phyloP scores from a whole-genome alignment of 2,797 vertebrate species.

The Acrossocheilus wenchowensis region DNA sequence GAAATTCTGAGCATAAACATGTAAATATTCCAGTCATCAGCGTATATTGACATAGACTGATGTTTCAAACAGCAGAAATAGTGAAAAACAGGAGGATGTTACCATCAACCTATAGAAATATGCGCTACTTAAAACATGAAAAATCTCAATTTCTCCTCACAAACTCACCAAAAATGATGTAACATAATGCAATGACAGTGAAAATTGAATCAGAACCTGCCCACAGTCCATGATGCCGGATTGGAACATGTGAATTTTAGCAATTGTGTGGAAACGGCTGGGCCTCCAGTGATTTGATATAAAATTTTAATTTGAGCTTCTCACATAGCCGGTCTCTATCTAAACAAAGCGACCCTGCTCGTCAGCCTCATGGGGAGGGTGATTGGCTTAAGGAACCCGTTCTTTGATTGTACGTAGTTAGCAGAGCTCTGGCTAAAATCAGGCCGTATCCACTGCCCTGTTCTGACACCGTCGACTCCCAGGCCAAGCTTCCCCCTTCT shows the following conservation, averaged over 20 bases:
- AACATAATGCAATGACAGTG: conserved; percentile 64
- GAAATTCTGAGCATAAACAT: conserved; percentile 84
- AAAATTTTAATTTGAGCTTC: conserved; percentile 23
- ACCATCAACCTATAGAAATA: background rate
- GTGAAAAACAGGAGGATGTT: background rate
- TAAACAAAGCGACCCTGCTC: conserved; percentile 79
- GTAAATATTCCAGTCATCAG: conserved; percentile 80
- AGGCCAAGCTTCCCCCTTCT: conserved; percentile 70
- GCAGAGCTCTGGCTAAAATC: conserved; percentile 80
- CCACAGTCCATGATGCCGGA: conserved; percentile 28
- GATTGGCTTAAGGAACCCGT: conserved; percentile 73
- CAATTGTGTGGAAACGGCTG: conserved; percentile 72
- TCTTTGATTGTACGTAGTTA: conserved; percentile 60
- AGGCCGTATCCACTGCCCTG: conserved; percentile 61
- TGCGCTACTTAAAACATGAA: conserved; percentile 11
- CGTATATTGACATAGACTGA: conserved; percentile 45
- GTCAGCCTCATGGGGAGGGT: conserved; percentile 70
- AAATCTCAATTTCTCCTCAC: conserved; percentile 44
- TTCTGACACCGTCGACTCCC: conserved; percentile 73
- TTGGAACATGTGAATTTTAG: conserved; percentile 68
- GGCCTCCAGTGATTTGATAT: conserved; percentile 60
- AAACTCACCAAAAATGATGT: conserved; percentile 60
- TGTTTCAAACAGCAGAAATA: conserved; percentile 19
- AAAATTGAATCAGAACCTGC: conserved; percentile 68
- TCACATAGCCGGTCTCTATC: conserved; percentile 76